A percentile compares a stretch with the other conserved stretches of the same genome.
Conservation (phyloP, 2,113 vertebrate species). For the Diadophis punctatus region DNA sequence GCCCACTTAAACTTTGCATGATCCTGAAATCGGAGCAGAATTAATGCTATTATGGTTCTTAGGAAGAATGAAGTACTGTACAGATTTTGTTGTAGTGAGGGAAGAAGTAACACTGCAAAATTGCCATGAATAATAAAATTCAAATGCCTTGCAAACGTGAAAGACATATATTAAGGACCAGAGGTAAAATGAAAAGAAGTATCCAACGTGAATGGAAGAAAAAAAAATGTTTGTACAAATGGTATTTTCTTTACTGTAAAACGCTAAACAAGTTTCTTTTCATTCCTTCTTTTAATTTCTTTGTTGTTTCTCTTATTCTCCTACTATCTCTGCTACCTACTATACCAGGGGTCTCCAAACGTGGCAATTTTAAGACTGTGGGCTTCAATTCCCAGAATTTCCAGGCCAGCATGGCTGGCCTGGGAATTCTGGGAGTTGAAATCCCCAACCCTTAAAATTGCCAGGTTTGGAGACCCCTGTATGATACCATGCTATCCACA, state of each 20-base stretch:
- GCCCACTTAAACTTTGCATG: not conserved
- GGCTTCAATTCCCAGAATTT: no score
- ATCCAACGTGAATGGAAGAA: not conserved
- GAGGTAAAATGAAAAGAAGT: not conserved
- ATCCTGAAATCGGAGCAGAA: not conserved
- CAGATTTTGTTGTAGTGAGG: not conserved
- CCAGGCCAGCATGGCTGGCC: no score
- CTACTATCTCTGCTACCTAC: constrained; percentile 18
- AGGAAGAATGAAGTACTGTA: not conserved
- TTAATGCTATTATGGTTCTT: not conserved
- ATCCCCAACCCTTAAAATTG: not conserved
- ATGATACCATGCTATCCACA: constrained; percentile 42
- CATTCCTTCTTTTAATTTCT: constrained; percentile 6
- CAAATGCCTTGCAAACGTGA: not conserved
- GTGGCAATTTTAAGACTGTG: no score
- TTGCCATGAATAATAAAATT: not conserved
- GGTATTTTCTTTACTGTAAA: not conserved
- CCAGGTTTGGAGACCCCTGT: not conserved
- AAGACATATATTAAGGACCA: not conserved
- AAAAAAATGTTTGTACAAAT: not conserved
- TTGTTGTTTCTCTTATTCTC: not conserved
- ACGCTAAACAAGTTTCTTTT: not conserved
- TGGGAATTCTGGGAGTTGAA: not conserved
- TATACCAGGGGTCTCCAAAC: not conserved
- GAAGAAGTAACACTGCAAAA: not conserved